Evolutionary conservation across 2,888 invertebrate species (phyloP), one percentile per base, ranked within the genome.

Genomic region (Perizoma flavofasciatum): DNA sequence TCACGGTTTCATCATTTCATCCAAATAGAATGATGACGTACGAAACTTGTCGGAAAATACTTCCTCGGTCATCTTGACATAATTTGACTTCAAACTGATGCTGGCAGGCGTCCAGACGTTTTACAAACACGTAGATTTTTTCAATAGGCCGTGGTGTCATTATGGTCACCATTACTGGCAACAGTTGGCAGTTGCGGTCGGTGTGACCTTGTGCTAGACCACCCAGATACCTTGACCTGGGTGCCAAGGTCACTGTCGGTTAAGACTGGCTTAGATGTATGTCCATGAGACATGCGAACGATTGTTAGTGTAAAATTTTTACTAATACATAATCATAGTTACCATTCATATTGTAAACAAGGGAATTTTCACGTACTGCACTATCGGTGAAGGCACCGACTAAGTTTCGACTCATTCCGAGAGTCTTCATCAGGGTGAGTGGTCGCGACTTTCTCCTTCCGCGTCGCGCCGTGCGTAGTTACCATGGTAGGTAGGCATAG

Each of bases 211-310:
- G 78, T 65, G 50, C 59, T 63, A 72, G 78, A 73, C 77, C 74
- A 76, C 73, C 71, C 65, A 64, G 72, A 54, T 54, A 53, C 59
- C 53, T 49, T 65, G 81, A 84, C 83, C 85, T 78, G 66, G 51
- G 62, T 75, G 67, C 56, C 73, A 78, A 80, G 85, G 85, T 83
- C 81, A 82, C 70, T 78, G 73, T 70, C 77, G 76, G 71, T 77
- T 75, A 70, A 40, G 35, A 33, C 35, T 56, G 47, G 32, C 49
- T 59, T n/a, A 45, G 50, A 51, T 32, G 55, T 55, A 45, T 35
- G 59, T 58, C 61, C 46, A 50, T 57, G 7, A 54, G 54, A 44
- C 33, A 10, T 9, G 37, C 39, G 37, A 49, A 33, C 22, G 1
- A 3, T 22, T 22, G 22, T 22, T 22, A 22, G 1, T 22, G 1